Conservation (phyloP, 2,113 vertebrate species). For the Willisornis vidua region DNA sequence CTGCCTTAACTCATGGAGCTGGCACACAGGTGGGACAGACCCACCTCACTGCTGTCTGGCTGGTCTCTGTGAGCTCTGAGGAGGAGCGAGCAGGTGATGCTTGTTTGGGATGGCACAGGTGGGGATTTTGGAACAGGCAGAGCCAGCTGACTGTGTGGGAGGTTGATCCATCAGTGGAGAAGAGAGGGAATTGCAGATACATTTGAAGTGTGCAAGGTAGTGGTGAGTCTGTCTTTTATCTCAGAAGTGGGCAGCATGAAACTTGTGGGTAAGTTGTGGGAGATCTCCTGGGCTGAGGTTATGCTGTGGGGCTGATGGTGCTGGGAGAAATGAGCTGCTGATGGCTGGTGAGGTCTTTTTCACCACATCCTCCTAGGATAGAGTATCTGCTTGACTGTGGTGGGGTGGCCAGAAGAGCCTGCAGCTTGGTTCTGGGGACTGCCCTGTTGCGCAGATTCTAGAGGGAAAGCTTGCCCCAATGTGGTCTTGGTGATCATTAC, state of each 20-base stretch:
- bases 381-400: background rate
- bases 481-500: accelerated
- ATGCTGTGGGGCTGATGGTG: background rate
- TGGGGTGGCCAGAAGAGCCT: background rate
- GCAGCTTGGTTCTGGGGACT: background rate
- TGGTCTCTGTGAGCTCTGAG: background rate
- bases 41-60: no score
- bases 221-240: accelerated
- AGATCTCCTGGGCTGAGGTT: background rate
- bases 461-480: background rate
- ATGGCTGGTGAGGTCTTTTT: background rate
- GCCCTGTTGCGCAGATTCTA: accelerated
- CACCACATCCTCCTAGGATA: accelerated
- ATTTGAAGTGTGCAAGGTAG: accelerated
- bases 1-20: background rate
- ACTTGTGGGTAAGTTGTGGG: background rate
- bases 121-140: background rate
- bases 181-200: background rate
- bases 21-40: accelerated
- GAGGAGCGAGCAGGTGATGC: background rate
- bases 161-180: accelerated
- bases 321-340: background rate
- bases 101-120: background rate
- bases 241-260: accelerated
- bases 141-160: background rate